Percentiles rank a stretch among this genome's conserved stretches.
These are phyloP conservation scores for Mormyrus proboscirostris DNA, from an alignment of 2,797 vertebrate species.

Conservation along the genomic window DNA sequence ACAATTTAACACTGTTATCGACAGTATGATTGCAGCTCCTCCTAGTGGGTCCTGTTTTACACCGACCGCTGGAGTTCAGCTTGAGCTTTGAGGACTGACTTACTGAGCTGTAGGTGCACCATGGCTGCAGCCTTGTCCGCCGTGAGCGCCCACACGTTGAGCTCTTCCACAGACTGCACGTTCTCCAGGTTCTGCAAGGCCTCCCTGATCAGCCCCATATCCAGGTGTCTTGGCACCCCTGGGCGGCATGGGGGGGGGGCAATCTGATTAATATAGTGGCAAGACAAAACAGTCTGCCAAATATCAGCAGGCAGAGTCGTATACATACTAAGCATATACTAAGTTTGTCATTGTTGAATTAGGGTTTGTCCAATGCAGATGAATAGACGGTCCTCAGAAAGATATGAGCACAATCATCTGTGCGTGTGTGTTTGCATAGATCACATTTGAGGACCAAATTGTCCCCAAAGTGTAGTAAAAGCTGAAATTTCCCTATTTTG, in stretches of 20 bases:
- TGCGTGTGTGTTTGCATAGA: not conserved
- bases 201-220: constrained; percentile 74
- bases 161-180: constrained; percentile 83
- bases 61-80: not conserved
- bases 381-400: not conserved
- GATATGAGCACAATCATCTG: not conserved
- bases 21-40: not conserved
- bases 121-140: constrained; percentile 81
- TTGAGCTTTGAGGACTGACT: constrained; percentile 36
- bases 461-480: too few relatives aligned
- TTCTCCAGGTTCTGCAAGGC: constrained; percentile 87
- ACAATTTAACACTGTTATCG: not conserved
- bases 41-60: not conserved
- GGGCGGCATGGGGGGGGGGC: not conserved
- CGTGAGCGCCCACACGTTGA: constrained; percentile 93
- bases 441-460: too few relatives aligned
- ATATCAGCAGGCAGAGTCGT: not conserved
- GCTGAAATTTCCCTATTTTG: too few relatives aligned
- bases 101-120: constrained; percentile 85
- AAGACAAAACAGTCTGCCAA: not conserved
- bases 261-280: not conserved
- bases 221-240: constrained; percentile 86
- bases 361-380: not conserved
- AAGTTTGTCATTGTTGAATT: not conserved
- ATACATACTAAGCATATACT: not conserved